Conservation (phyloP, 2,113 vertebrate species). For the Solenodon paradoxus region DNA sequence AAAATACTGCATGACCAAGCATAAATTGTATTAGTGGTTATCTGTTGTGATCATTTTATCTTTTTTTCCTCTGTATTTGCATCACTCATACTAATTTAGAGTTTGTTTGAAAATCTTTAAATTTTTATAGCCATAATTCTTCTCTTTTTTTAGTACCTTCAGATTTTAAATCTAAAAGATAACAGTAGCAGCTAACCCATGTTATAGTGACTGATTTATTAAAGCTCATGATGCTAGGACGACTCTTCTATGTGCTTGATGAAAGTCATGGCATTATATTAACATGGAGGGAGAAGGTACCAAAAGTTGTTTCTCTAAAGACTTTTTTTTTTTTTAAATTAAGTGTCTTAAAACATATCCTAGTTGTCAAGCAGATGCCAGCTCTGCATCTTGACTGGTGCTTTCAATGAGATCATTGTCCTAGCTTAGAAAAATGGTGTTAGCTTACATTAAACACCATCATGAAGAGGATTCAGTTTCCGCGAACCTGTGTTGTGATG, state of each 20-base stretch:
- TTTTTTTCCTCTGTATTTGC: not conserved
- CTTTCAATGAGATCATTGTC: not conserved
- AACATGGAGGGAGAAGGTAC: too few relatives aligned
- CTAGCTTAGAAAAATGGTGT: not conserved
- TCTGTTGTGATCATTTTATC: not conserved
- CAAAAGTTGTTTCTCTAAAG: not conserved
- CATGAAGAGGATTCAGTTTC: not conserved
- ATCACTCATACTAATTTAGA: not conserved
- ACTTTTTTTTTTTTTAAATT: not conserved
- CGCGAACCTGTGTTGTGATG: not conserved
- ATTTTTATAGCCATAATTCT: not conserved
- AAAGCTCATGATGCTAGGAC: not conserved
- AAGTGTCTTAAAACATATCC: too few relatives aligned
- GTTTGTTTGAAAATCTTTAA: not conserved
- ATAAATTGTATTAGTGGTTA: not conserved
- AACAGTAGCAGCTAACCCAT: not conserved
- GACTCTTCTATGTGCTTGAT: not conserved
- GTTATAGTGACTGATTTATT: not conserved
- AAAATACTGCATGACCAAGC: not conserved
- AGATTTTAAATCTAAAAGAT: not conserved
- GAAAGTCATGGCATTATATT: not conserved
- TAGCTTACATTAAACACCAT: not conserved
- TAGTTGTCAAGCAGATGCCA: not conserved
- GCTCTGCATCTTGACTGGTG: not conserved
- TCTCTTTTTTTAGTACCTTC: not conserved